Conservation (phyloP, 2,797 vertebrate species). For the Etheostoma nigrum region DNA sequence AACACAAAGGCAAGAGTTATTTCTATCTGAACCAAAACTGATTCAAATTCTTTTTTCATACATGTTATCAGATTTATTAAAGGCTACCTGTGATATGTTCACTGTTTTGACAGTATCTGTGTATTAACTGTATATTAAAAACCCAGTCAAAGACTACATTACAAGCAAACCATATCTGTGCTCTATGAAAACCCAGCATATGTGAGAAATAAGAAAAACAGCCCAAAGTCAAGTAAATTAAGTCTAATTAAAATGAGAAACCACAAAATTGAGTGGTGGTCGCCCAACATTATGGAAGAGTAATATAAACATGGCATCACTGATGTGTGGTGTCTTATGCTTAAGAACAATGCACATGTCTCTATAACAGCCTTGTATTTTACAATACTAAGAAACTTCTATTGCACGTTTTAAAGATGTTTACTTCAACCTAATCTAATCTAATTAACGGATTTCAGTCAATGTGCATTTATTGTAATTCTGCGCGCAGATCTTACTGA, state of each 20-base stretch:
- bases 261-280: background rate
- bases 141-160: background rate
- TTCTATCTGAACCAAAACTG: slow-evolving; percentile 6
- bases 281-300: background rate
- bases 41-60: background rate
- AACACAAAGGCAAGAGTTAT: slow-evolving; percentile 19
- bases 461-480: background rate
- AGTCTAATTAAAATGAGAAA: background rate
- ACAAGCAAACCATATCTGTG: background rate
- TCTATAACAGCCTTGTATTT: background rate
- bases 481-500: background rate
- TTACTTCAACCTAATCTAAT: background rate
- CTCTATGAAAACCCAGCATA: background rate
- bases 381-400: background rate
- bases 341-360: background rate
- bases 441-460: background rate
- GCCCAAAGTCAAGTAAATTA: background rate
- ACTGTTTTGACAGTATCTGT: slow-evolving; percentile 5
- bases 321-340: background rate
- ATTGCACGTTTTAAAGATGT: background rate
- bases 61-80: slow-evolving; percentile 10
- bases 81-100: background rate
- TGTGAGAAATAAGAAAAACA: background rate
- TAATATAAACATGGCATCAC: background rate
- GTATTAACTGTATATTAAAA: background rate